Conservation (phyloP, 2,888 invertebrate species). For the Zonitis immaculata region DNA sequence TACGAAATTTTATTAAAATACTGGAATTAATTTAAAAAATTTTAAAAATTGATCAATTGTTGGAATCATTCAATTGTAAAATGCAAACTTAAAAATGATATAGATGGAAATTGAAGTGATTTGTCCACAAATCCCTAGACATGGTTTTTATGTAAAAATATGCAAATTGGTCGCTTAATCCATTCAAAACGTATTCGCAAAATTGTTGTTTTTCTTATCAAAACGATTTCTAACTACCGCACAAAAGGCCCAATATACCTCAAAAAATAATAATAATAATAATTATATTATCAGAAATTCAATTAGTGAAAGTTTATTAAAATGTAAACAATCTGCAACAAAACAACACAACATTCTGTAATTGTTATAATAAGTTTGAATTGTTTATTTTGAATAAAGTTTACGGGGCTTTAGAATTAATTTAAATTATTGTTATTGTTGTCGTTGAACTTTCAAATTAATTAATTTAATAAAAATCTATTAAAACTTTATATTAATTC, state of each 20-base stretch:
- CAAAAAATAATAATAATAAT: slow-evolving; percentile 16
- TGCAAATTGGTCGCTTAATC: slow-evolving; percentile 22
- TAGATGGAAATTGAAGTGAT: slow-evolving; percentile 14
- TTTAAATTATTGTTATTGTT: too few relatives aligned
- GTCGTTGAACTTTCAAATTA: too few relatives aligned
- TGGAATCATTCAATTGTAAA: slow-evolving; percentile 12
- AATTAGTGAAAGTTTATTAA: slow-evolving; percentile 18
- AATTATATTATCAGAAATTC: slow-evolving; percentile 20
- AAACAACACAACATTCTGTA: too few relatives aligned
- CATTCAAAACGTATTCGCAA: slow-evolving; percentile 19
- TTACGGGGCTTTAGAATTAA: too few relatives aligned
- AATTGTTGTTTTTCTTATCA: slow-evolving; percentile 17
- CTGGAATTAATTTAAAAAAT: too few relatives aligned
- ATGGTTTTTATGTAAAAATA: slow-evolving; percentile 22
- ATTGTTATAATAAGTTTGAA: too few relatives aligned
- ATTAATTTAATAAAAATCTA: too few relatives aligned
- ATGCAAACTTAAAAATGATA: slow-evolving; percentile 15
- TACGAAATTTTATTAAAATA: too few relatives aligned
- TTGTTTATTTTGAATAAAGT: too few relatives aligned
- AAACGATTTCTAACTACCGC: slow-evolving; percentile 13
- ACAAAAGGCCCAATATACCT: slow-evolving; percentile 16
- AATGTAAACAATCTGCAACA: slow-evolving; percentile 18
- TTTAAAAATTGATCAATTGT: too few relatives aligned
- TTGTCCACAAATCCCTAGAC: slow-evolving; percentile 16
- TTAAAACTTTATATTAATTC: too few relatives aligned